Conservation (phyloP, 2,888 invertebrate species). For the Melinaea menophilus region DNA sequence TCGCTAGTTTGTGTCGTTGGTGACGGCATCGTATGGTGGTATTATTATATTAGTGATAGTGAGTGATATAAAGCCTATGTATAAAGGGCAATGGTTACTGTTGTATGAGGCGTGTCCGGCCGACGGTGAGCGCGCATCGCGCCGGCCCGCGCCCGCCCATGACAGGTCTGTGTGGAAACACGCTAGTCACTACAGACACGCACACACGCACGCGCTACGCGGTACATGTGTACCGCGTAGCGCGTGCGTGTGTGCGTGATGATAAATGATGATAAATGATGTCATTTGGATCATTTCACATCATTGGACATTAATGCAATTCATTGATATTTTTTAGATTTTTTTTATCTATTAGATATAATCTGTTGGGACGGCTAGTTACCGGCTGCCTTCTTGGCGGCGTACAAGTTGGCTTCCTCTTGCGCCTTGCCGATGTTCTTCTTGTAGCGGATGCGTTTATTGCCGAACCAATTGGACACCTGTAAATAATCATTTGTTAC, state of each 20-base stretch:
- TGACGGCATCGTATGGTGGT: too few relatives aligned
- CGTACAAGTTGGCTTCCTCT: conserved; percentile 99
- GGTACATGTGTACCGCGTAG: conserved; percentile 4
- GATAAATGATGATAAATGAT: too few relatives aligned
- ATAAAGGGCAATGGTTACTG: conserved; percentile 51
- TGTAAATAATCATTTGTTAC: conserved; percentile 49
- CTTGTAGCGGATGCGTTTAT: conserved; percentile 99
- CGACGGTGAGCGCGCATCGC: conserved; percentile 65
- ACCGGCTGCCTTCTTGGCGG: conserved; percentile 98
- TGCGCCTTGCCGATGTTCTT: conserved; percentile 99
- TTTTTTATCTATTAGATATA: too few relatives aligned
- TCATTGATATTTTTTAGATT: conserved; percentile 17
- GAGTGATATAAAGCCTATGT: conserved; percentile 6
- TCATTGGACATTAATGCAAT: too few relatives aligned
- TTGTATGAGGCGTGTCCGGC: conserved; percentile 63
- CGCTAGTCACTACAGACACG: conserved; percentile 30
- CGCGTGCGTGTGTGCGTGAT: conserved; percentile 2
- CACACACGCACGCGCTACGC: background rate
- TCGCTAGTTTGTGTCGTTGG: background rate
- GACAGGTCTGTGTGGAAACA: conserved; percentile 71
- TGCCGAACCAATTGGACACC: conserved; percentile 99
- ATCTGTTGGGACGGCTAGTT: conserved; percentile 38
- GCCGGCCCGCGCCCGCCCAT: conserved; percentile 67
- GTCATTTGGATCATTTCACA: background rate
- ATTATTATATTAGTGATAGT: background rate